Evolutionary conservation across 37 sponge, comb jelly and placozoan genomes (phyloP).

Genomic region (Haliclona indistincta): DNA sequence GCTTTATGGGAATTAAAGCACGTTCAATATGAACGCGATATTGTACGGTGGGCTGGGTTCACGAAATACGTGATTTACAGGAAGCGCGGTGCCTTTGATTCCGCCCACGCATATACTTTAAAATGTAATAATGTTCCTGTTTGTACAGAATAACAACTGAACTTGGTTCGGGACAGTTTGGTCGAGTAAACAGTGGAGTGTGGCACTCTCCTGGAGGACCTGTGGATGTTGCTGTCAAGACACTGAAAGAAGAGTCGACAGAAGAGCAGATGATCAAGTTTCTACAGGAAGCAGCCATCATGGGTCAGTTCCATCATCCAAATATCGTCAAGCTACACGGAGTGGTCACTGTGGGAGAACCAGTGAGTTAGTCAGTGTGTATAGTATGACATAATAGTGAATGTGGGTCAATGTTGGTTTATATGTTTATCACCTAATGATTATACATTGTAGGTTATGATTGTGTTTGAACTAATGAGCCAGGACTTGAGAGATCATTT

Average conservation of each 20-base stretch:
- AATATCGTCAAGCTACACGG: constrained; percentile 52
- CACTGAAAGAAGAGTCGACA: constrained; percentile 1
- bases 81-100: too few relatives aligned
- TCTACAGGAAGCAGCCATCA: constrained; percentile 68
- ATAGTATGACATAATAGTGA: too few relatives aligned
- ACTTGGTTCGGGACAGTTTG: constrained; percentile 62
- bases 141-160: constrained; percentile 21
- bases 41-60: too few relatives aligned
- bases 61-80: too few relatives aligned
- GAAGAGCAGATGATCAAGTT: constrained; percentile 31
- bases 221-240: constrained; percentile 42
- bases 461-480: constrained; percentile 66
- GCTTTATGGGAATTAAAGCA: too few relatives aligned
- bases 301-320: constrained; percentile 56
- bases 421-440: too few relatives aligned
- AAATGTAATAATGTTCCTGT: not conserved
- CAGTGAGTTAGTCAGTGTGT: constrained; percentile 38
- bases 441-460: constrained; percentile 78
- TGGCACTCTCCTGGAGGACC: constrained; percentile 5
- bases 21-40: too few relatives aligned
- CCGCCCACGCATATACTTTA: constrained; percentile 8
- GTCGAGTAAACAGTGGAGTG: constrained; percentile 26
- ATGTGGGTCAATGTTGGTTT: too few relatives aligned
- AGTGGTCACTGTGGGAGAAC: constrained; percentile 33
- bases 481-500: too few relatives aligned